phyloP scores from a whole-genome alignment of 2,797 vertebrate species.

The Hapalemur alaotrensis region DNA sequence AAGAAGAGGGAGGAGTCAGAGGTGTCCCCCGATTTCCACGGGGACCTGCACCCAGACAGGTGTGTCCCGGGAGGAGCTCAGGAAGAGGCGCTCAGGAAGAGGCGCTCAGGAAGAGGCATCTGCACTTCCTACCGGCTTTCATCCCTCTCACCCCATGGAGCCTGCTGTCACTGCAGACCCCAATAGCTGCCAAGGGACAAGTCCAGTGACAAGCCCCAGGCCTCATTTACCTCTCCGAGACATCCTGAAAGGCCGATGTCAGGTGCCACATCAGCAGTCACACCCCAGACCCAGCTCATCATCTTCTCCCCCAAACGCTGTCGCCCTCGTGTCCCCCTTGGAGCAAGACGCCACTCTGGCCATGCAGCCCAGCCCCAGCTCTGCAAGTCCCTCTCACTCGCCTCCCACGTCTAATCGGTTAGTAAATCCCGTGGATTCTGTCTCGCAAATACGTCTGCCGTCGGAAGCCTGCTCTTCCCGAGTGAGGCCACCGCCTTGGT shows the following conservation, averaged over 20 bases:
- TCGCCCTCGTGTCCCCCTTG: neutral
- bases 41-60: neutral
- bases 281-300: too few species aligned
- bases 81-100: too few species aligned
- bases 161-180: neutral
- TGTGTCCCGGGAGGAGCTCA: too few species aligned
- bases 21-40: accelerated
- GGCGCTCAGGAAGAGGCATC: too few species aligned
- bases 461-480: neutral
- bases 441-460: accelerated
- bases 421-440: neutral
- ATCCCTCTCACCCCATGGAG: neutral
- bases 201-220: neutral
- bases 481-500: accelerated
- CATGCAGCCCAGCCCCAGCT: too few species aligned
- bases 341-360: accelerated
- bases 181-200: neutral
- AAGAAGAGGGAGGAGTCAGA: neutral
- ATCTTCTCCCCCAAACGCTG: neutral
- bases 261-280: neutral
- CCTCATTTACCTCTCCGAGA: neutral
- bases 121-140: neutral
- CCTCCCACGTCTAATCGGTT: too few species aligned
- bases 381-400: neutral
- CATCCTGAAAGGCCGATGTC: neutral